These are phyloP conservation scores for Botrylloides violaceus DNA, from an alignment of 23 tunicate species.

Conservation along the genomic window DNA sequence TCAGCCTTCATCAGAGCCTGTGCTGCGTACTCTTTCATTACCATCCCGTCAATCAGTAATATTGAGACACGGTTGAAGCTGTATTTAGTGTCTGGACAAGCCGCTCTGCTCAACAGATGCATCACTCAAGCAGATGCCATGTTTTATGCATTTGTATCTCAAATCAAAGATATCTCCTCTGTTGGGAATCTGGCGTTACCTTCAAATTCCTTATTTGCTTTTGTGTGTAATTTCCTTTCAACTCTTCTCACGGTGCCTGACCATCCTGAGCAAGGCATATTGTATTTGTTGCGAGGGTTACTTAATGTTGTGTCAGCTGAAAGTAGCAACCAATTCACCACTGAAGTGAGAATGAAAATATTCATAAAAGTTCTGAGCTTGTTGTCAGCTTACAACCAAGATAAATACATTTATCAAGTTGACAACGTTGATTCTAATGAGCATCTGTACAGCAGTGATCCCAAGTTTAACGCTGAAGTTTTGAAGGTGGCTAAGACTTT, in stretches of 20 bases:
- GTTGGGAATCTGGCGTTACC: conserved; percentile 22
- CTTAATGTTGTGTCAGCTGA: conserved; percentile 48
- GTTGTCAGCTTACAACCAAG: conserved; percentile 79
- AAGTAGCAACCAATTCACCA: conserved; percentile 9
- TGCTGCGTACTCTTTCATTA: conserved; percentile 72
- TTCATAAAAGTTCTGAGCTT: conserved; percentile 64
- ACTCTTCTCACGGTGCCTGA: conserved; percentile 70
- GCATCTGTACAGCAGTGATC: conserved; percentile 74
- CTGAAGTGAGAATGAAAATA: conserved; percentile 25
- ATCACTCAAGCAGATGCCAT: conserved; percentile 94
- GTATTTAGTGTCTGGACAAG: conserved; percentile 73
- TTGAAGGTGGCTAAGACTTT: conserved; percentile 28
- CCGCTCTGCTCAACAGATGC: conserved; percentile 76
- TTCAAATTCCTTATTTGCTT: conserved; percentile 11
- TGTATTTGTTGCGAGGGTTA: conserved; percentile 66
- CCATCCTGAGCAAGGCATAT: conserved; percentile 78
- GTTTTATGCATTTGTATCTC: conserved; percentile 49
- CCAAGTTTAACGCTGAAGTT: conserved; percentile 54
- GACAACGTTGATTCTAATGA: conserved; percentile 86
- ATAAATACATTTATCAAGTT: conserved; percentile 57
- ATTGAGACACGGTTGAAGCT: conserved; percentile 27
- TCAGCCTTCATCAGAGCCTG: conserved; percentile 89
- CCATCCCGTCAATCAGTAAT: conserved; percentile 72
- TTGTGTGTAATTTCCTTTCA: conserved; percentile 49
- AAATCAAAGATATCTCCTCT: conserved; percentile 29